Conservation (phyloP, 2,888 invertebrate genomes). For the Tenthredo scrophulariae region DNA sequence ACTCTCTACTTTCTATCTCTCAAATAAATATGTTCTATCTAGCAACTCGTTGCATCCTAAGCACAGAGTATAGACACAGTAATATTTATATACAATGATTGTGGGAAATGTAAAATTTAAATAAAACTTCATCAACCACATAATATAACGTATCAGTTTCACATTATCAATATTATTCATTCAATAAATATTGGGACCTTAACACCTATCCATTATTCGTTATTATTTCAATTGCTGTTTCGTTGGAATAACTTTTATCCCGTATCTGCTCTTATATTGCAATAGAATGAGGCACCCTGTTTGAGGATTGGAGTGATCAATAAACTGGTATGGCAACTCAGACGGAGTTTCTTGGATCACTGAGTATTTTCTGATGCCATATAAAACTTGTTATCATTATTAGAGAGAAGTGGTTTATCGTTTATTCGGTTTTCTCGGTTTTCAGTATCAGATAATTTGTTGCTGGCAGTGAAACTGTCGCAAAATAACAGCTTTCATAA, state of each 20-base stretch:
- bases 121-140: conserved; percentile 26
- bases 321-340: conserved; percentile 25
- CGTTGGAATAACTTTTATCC: neutral
- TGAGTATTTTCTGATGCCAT: neutral
- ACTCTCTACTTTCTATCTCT: neutral
- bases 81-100: conserved; percentile 27
- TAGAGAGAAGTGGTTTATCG: neutral
- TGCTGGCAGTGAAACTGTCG: neutral
- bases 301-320: conserved; percentile 43
- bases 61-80: neutral
- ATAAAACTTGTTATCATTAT: neutral
- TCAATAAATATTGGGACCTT: neutral
- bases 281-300: conserved; percentile 47
- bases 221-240: neutral
- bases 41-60: neutral
- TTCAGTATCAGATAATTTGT: neutral
- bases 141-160: neutral
- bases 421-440: neutral
- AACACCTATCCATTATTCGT: neutral
- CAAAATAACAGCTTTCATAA: neutral
- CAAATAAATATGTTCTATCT: neutral
- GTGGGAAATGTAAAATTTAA: conserved; percentile 25
- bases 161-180: neutral
- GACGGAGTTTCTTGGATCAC: conserved; percentile 2
- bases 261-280: neutral